Conservation (phyloP, 2,888 invertebrate genomes). For the Eupithecia insigniata region DNA sequence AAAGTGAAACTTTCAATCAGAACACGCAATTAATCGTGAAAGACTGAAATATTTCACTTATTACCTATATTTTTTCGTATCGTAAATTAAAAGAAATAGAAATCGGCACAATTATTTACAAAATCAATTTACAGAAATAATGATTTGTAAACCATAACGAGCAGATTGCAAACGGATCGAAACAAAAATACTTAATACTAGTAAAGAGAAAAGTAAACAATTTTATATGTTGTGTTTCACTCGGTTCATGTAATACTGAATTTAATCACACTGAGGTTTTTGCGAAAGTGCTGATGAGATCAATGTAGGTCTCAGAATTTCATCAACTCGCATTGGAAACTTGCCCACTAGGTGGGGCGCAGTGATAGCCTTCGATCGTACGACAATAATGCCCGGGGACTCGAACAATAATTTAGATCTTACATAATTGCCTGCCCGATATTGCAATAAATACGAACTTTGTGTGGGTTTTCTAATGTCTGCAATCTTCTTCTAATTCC, state of each 20-base stretch:
- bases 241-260: background rate
- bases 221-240: background rate
- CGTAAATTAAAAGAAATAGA: background rate
- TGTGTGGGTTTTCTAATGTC: background rate
- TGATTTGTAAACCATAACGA: background rate
- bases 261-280: background rate
- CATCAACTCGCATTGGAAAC: slow-evolving; percentile 4
- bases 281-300: background rate
- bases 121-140: background rate
- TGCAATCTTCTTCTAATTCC: background rate
- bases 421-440: slow-evolving; percentile 20
- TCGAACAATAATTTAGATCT: slow-evolving; percentile 17
- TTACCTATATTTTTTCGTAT: background rate
- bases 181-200: background rate
- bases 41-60: background rate
- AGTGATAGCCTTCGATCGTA: slow-evolving; percentile 5
- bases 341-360: slow-evolving; percentile 10
- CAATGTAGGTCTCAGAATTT: background rate
- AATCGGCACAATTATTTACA: background rate
- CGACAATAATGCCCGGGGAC: slow-evolving; percentile 7
- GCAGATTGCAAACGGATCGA: background rate
- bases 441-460: slow-evolving; percentile 13
- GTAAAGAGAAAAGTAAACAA: background rate
- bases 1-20: slow-evolving; percentile 3
- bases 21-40: background rate